These are phyloP conservation scores for Panurus biarmicus DNA, from an alignment of 2,113 vertebrate species.

Conservation along the genomic window DNA sequence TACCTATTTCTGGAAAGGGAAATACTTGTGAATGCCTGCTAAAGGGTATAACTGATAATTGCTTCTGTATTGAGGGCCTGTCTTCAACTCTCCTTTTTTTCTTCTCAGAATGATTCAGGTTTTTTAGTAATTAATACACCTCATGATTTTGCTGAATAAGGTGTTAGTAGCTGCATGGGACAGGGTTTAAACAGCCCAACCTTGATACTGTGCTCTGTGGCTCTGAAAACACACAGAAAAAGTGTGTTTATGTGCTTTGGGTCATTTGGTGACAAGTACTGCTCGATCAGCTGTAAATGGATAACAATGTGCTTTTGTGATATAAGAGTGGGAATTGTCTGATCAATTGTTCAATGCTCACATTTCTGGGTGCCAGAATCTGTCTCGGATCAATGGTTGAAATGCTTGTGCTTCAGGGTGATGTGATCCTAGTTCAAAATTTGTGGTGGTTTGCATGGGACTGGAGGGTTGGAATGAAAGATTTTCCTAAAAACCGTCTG, in stretches of 20 bases:
- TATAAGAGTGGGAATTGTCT: conserved; percentile 42
- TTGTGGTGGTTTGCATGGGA: rapidly evolving
- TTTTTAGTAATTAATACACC: not conserved
- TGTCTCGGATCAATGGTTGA: conserved; percentile 15
- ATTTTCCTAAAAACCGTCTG: not conserved
- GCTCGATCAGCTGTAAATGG: conserved; percentile 38
- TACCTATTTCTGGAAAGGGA: not conserved
- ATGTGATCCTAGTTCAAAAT: not conserved
- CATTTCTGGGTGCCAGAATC: conserved; percentile 13
- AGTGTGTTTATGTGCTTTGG: not conserved
- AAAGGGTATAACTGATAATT: not conserved
- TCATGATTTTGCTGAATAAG: not conserved
- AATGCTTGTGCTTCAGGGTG: not conserved
- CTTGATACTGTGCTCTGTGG: not conserved
- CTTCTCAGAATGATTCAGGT: not conserved
- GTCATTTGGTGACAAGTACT: conserved; percentile 49
- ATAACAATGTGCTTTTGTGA: conserved; percentile 61
- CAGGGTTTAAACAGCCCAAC: not conserved
- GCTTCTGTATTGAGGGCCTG: not conserved
- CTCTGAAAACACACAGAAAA: not conserved
- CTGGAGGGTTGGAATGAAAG: no score
- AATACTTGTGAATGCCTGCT: not conserved
- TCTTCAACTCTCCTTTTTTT: not conserved
- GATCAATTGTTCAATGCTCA: not conserved
- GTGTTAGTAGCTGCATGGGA: not conserved